A percentile compares a stretch with the other conserved stretches of the same genome.
Evolutionary conservation across 2,797 vertebrate species (phyloP).

Genomic region (Scyliorhinus canicula): DNA sequence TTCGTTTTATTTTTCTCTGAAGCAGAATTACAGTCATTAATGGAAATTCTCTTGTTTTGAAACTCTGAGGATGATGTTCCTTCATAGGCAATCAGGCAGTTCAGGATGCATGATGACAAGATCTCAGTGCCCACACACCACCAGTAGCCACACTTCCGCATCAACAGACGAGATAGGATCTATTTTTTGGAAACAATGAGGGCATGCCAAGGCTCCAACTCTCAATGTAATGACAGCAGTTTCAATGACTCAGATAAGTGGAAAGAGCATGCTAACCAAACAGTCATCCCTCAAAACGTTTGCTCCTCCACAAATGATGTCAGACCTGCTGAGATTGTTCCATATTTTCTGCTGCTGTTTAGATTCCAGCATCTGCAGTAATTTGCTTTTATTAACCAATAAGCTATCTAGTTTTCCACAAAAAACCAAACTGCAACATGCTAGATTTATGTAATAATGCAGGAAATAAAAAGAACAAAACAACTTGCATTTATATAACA

Average conservation of each 20-base stretch:
- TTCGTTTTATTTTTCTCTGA: background rate
- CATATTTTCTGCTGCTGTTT: too few species aligned
- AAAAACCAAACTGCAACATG: background rate
- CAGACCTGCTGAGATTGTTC: too few species aligned
- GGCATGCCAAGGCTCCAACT: background rate
- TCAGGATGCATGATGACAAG: background rate
- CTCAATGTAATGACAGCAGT: background rate
- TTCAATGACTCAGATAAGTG: background rate
- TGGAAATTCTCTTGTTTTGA: background rate
- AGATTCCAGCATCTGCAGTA: too few species aligned
- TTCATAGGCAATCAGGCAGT: background rate
- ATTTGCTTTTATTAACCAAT: too few species aligned
- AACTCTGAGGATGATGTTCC: background rate
- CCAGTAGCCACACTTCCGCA: background rate
- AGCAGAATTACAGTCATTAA: background rate
- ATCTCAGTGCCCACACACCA: background rate
- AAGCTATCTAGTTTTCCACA: background rate
- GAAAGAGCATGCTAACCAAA: background rate
- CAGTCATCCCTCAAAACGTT: too few species aligned
- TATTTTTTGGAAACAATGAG: background rate
- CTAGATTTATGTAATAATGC: background rate
- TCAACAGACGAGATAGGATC: background rate
- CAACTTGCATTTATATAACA: background rate
- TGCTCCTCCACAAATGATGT: too few species aligned
- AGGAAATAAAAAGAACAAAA: background rate